Conservation (phyloP, 1,140 invertebrate genomes). For the Atopsyche davidsoni region DNA sequence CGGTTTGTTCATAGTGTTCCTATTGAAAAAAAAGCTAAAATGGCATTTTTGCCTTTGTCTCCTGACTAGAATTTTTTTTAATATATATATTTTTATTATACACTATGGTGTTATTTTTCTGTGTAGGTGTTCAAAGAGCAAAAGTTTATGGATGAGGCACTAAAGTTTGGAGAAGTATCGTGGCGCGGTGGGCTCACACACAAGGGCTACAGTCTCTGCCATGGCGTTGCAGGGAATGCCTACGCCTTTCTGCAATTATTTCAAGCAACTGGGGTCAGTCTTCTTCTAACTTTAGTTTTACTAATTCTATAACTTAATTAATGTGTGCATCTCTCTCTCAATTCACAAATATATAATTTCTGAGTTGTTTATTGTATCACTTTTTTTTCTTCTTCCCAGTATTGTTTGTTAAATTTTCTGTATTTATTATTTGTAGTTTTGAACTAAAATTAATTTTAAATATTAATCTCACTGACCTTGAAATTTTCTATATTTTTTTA, state of each 20-base stretch:
- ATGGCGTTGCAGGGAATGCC: conserved; percentile 87
- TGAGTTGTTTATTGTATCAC: no score
- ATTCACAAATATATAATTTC: no score
- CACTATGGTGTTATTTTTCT: conserved; percentile 6
- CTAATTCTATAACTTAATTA: not conserved
- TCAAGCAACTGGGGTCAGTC: conserved; percentile 65
- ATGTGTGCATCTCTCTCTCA: no score
- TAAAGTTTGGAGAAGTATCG: conserved; percentile 68
- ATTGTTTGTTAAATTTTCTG: not conserved
- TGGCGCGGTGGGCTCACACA: conserved; percentile 81
- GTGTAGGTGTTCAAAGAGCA: conserved; percentile 65
- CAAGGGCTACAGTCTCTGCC: conserved; percentile 90
- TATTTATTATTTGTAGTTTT: not conserved
- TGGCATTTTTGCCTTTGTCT: conserved; percentile 1
- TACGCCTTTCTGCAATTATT: conserved; percentile 81
- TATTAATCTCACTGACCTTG: not conserved
- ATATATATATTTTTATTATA: conserved; percentile 17
- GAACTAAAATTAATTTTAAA: not conserved
- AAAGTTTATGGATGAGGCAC: conserved; percentile 68
- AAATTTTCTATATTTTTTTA: conserved; percentile 34
- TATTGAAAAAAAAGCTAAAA: no score
- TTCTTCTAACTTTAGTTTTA: conserved; percentile 9
- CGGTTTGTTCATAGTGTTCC: no score
- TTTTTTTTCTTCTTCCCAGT: not conserved
- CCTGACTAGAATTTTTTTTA: conserved; percentile 18